Percentiles rank a stretch among this genome's conserved stretches.
phyloP scores from a whole-genome alignment of 2,797 vertebrate genomes.

The Poecilia velifera region DNA sequence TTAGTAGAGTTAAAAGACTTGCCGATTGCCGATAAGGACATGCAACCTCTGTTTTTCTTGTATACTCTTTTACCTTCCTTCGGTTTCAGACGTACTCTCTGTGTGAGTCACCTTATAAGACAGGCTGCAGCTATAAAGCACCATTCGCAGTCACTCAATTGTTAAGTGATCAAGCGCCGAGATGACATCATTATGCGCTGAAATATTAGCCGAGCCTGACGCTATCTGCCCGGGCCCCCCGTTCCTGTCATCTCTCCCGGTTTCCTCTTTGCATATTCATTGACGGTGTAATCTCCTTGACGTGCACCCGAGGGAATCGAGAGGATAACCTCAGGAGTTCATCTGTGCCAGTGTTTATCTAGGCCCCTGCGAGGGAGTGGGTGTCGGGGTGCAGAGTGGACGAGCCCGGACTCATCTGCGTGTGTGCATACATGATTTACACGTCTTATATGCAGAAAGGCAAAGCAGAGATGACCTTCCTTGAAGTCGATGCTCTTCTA shows the following conservation, averaged over 20 bases:
- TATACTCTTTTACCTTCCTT: not conserved
- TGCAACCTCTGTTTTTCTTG: not conserved
- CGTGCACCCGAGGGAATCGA: conserved; percentile 63
- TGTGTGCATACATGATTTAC: conserved; percentile 84
- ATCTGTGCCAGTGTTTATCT: conserved; percentile 71
- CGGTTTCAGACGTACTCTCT: not conserved
- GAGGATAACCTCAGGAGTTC: conserved; percentile 78
- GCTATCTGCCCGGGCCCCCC: conserved; percentile 30
- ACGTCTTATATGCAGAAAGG: conserved; percentile 57
- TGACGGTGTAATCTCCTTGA: conserved; percentile 70
- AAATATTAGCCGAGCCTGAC: conserved; percentile 52
- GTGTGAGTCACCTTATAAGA: conserved; percentile 47
- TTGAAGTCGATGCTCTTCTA: conserved; percentile 27
- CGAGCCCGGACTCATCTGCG: conserved; percentile 61
- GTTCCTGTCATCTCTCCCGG: conserved; percentile 42
- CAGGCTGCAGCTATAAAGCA: conserved; percentile 43
- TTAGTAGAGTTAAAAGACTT: conserved; percentile 49
- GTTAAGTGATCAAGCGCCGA: conserved; percentile 54
- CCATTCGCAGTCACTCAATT: conserved; percentile 48
- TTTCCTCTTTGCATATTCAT: conserved; percentile 73
- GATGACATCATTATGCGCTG: conserved; percentile 64
- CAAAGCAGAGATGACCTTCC: conserved; percentile 60
- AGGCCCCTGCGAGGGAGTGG: conserved; percentile 43
- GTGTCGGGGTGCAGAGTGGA: conserved; percentile 51
- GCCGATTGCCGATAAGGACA: conserved; percentile 31